Evolutionary conservation across 1,140 invertebrate genomes (phyloP).

Genomic region (Drosophila baimaii): DNA sequence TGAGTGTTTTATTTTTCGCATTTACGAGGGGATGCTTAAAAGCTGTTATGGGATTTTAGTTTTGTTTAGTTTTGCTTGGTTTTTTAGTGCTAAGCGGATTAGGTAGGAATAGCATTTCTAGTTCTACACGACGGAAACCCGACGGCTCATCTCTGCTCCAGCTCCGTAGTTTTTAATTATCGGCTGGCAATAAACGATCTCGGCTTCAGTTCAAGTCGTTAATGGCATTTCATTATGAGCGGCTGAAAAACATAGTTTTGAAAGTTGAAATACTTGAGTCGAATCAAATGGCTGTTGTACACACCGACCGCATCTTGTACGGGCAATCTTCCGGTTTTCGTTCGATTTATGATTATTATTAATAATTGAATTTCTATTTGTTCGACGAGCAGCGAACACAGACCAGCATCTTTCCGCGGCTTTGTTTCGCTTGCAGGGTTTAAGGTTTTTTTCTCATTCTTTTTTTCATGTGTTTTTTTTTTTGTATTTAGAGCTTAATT

Average conservation of each 20-base stretch:
- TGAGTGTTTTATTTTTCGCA: slow-evolving; percentile 39
- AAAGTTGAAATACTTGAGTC: slow-evolving; percentile 81
- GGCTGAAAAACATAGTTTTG: slow-evolving; percentile 53
- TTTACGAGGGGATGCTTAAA: slow-evolving; percentile 37
- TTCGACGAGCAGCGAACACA: slow-evolving; percentile 60
- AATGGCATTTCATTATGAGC: slow-evolving; percentile 60
- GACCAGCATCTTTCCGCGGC: slow-evolving; percentile 62
- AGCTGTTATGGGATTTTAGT: slow-evolving; percentile 30
- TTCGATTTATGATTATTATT: slow-evolving; percentile 69
- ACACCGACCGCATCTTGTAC: slow-evolving; percentile 42
- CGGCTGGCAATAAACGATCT: slow-evolving; percentile 55
- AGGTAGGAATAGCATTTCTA: slow-evolving; percentile 34
- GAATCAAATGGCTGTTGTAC: slow-evolving; percentile 48
- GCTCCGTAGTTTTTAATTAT: slow-evolving; percentile 57
- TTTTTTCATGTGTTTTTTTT: too few relatives aligned
- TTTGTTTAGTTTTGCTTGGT: slow-evolving; percentile 14
- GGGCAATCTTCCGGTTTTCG: slow-evolving; percentile 71
- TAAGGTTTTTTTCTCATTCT: slow-evolving; percentile 31
- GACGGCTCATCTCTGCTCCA: slow-evolving; percentile 34
- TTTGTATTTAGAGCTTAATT: slow-evolving; percentile 43
- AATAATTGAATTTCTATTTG: slow-evolving; percentile 66
- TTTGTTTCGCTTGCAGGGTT: slow-evolving; percentile 39
- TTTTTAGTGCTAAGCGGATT: slow-evolving; percentile 37
- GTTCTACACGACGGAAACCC: slow-evolving; percentile 29
- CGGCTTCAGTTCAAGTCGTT: slow-evolving; percentile 49